Evolutionary conservation across 2,797 vertebrate species (phyloP), one percentile per base, ranked within the genome.

Genomic region (Cossypha heuglini): DNA sequence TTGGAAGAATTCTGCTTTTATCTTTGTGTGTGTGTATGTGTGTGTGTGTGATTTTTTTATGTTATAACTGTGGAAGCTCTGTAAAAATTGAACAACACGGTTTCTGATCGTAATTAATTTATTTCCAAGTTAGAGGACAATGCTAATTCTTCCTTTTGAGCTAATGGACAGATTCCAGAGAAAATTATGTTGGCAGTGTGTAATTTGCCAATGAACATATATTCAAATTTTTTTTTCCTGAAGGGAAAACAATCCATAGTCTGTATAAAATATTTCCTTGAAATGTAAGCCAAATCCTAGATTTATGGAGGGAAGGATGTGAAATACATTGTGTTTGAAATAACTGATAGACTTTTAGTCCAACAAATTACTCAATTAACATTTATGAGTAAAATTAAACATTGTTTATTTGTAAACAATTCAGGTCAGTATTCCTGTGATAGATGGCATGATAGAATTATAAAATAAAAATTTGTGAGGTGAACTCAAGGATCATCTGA

Each of bases 101-200:
- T 77, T 92, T 91, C 19, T 77, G 43, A 77, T 87, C 6, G 43
- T 89, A 86, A 91, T 87, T 92, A 84, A 75, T 79, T 94, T 88
- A 7, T 48, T 85, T 82, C 42, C 52, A 90, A 74, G 37, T 12
- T 74, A 28, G 6, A 75, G 6, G 37, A 80, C 72, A 94, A 86
- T 57, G 42, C 1, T 85, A 71, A 77, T 89, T 87, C 40, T 77
- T 94, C 37, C 16, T 82, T 93, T 73, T 54, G 45, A 92, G 72
- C 33, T 79, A 79, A 82, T 45, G 52, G 71, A 76, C 28, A 91
- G 38, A 76, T 69, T 63, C 71, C 91, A 93, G 48, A 55, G 24
- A 42, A 93, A 89, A 84, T 86, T 80, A 64, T 63, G 22, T 51
- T 77, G 68, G 9, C 49, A 80, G 45, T 16, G 11, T 86, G 61